Conservation (phyloP, 2,797 vertebrate species). For the Tenualosa ilisha region DNA sequence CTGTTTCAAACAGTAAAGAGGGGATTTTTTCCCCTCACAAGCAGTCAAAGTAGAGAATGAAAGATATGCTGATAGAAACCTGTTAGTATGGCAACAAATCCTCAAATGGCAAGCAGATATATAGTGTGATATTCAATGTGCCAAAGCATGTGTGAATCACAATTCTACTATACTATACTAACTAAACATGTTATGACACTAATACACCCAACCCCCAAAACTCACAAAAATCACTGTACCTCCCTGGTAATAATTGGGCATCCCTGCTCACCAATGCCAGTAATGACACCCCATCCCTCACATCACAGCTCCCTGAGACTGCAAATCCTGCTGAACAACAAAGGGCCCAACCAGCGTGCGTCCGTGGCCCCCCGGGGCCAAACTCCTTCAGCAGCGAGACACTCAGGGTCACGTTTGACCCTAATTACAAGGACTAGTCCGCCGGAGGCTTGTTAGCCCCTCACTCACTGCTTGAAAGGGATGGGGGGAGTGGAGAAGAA, state of each 20-base stretch:
- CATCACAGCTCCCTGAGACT: not conserved
- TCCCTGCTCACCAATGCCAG: not conserved
- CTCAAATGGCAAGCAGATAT: not conserved
- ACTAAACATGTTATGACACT: not conserved
- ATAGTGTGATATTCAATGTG: no score
- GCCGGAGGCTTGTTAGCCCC: conserved; percentile 32
- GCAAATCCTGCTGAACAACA: conserved; percentile 18
- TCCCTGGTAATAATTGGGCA: not conserved
- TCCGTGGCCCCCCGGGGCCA: conserved; percentile 17
- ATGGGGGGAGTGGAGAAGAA: not conserved
- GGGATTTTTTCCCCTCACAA: not conserved
- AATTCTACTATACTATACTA: no score
- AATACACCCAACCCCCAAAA: not conserved
- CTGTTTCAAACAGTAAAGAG: not conserved
- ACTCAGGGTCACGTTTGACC: conserved; percentile 39
- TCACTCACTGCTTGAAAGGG: not conserved
- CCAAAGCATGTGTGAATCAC: not conserved
- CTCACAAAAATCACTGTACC: not conserved
- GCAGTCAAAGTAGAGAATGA: not conserved
- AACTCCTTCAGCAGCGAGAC: conserved; percentile 35
- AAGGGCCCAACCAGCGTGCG: not conserved
- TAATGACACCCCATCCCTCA: not conserved
- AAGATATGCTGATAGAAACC: not conserved
- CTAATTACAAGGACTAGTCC: conserved; percentile 51
- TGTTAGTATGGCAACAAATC: not conserved